Percentiles rank a stretch among this genome's conserved stretches.
Conservation (phyloP, 2,888 invertebrate species). For the Sesia apiformis region DNA sequence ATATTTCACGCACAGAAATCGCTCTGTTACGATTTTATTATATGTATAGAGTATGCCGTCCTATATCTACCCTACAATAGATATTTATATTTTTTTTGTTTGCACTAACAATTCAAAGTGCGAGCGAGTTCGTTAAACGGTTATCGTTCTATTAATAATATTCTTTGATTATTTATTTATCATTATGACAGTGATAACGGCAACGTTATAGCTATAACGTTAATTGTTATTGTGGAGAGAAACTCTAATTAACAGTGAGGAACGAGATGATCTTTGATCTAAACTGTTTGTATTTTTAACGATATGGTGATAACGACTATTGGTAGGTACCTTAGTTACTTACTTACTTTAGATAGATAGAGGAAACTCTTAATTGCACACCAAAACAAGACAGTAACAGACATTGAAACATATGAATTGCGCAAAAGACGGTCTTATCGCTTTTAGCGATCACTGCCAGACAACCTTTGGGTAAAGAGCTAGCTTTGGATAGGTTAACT, state of each 20-base stretch:
- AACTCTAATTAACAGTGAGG: neutral
- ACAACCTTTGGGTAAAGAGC: too few species aligned
- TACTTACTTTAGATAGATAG: too few species aligned
- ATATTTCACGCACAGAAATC: too few species aligned
- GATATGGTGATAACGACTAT: conserved; percentile 1
- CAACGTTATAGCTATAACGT: conserved; percentile 1
- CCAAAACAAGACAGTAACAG: too few species aligned
- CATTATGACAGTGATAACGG: conserved; percentile 30
- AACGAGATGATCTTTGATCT: conserved; percentile 10
- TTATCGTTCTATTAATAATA: conserved; percentile 54
- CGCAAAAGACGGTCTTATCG: too few species aligned
- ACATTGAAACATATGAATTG: too few species aligned
- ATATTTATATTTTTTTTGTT: conserved; percentile 32
- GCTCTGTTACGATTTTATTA: too few species aligned
- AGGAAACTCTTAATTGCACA: too few species aligned
- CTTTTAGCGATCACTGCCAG: too few species aligned
- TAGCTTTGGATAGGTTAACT: too few species aligned
- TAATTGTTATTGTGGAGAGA: neutral
- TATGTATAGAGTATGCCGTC: too few species aligned
- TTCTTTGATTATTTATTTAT: conserved; percentile 68
- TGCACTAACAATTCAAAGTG: conserved; percentile 42
- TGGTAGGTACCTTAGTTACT: too few species aligned
- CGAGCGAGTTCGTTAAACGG: conserved; percentile 56
- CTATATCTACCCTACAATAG: neutral
- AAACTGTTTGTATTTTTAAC: conserved; percentile 8